Conservation (phyloP, 2,888 invertebrate species). For the Pyrochroa serraticornis region DNA sequence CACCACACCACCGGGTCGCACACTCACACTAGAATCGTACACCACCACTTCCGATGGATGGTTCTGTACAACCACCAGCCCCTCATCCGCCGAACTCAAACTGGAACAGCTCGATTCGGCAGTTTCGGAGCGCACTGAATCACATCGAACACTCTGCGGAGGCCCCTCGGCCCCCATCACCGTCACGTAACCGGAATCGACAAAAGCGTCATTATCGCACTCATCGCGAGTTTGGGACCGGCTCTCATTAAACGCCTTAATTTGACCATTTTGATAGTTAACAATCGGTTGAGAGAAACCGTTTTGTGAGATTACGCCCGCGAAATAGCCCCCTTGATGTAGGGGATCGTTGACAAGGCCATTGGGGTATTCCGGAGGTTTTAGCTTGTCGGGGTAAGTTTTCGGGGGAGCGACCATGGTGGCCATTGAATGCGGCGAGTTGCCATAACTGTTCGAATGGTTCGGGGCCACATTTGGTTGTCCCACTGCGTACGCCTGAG, state of each 20-base stretch:
- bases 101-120: conserved; percentile 65
- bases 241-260: conserved; percentile 39
- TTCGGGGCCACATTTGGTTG: conserved; percentile 59
- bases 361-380: conserved; percentile 42
- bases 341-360: conserved; percentile 31
- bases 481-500: conserved; percentile 61
- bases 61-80: conserved; percentile 48
- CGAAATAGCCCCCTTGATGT: conserved; percentile 38
- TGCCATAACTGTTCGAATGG: conserved; percentile 53
- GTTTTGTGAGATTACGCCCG: conserved; percentile 53
- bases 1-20: conserved; percentile 52
- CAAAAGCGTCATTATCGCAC: conserved; percentile 48
- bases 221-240: conserved; percentile 38
- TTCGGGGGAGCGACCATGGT: conserved; percentile 47
- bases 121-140: conserved; percentile 65
- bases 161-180: conserved; percentile 55
- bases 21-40: conserved; percentile 58
- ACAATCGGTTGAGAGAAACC: conserved; percentile 48
- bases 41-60: conserved; percentile 53
- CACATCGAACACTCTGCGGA: conserved; percentile 57
- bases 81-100: conserved; percentile 59
- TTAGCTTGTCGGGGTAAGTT: conserved; percentile 42
- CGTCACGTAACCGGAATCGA: conserved; percentile 50
- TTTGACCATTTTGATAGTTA: conserved; percentile 46
- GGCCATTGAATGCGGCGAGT: conserved; percentile 50